These are phyloP conservation scores for Drosophila imparisetae DNA, from an alignment of 2,888 invertebrate species.

Conservation along the genomic window DNA sequence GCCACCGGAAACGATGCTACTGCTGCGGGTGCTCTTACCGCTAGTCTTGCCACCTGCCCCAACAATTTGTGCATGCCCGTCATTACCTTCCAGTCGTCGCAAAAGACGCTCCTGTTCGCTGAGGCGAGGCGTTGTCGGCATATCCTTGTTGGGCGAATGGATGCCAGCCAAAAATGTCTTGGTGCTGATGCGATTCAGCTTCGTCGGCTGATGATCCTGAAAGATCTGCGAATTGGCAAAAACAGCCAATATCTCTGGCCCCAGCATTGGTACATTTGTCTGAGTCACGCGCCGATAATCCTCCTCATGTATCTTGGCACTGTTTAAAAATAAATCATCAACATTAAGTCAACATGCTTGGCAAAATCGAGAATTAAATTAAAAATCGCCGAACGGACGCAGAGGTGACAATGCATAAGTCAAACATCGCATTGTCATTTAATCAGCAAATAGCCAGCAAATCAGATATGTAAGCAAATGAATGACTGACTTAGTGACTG, in stretches of 20 bases:
- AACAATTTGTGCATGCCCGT: constrained; percentile 54
- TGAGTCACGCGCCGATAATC: constrained; percentile 85
- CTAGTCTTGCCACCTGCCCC: constrained; percentile 57
- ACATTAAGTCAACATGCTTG: constrained; percentile 10
- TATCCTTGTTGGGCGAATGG: constrained; percentile 81
- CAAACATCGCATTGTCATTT: constrained; percentile 48
- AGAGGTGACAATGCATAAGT: constrained; percentile 29
- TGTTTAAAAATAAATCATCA: constrained; percentile 37
- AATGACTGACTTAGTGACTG: constrained; percentile 34
- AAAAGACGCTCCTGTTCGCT: constrained; percentile 84
- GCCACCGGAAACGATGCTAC: constrained; percentile 64
- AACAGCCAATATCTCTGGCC: constrained; percentile 84
- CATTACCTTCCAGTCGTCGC: constrained; percentile 85
- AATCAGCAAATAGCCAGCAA: constrained; percentile 29
- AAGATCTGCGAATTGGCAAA: constrained; percentile 85
- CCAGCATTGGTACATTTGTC: constrained; percentile 84
- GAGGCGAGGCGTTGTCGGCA: constrained; percentile 80
- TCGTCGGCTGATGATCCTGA: constrained; percentile 84
- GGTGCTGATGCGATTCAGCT: constrained; percentile 82
- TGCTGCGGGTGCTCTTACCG: constrained; percentile 77
- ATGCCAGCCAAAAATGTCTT: constrained; percentile 81
- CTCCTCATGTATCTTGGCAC: constrained; percentile 84
- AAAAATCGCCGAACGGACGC: neutral
- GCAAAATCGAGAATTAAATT: constrained; percentile 12
- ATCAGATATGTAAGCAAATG: constrained; percentile 19